Base-by-base conservation (phyloP, 2,797 vertebrate genomes). In the Sitta carolinensis region DNA sequence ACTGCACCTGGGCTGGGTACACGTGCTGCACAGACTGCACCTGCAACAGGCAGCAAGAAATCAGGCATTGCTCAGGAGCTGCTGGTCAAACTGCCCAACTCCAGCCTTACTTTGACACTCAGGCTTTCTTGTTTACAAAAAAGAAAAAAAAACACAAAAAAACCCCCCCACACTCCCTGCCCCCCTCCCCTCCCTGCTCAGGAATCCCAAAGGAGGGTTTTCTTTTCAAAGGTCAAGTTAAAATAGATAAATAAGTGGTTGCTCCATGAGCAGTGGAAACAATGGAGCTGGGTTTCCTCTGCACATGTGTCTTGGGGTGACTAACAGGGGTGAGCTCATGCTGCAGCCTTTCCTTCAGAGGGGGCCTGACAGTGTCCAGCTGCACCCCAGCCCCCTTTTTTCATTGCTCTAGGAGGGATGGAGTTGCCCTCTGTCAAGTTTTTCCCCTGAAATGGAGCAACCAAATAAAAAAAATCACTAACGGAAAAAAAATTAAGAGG, bases 1-100 rank as follows among this genome's bases (percentile, higher is more conserved):
- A 99, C 96, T 99, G 99, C 96, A 99, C 99, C 97, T 99, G 99
- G 43, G 98, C 96, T 18, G 99, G 99, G 90, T 99, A 99, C 9
- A 99, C 98, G 27, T 99, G 99, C 91, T 99, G 99, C 82, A 98
- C 98, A 1, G 98, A 97, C 91, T 99, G 99, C 36, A 99, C 98
- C 99, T 98, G 96, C 23, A 98, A 97, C 48, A 21, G 88, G 64
- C 55, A 94, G 2, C 77, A 81, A 4, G 43, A 23, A 32, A 21
- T 84, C 74, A 90, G 1, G 8, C 69, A 16, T 0, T 74, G 63
- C 50, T 43, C 13, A 52, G 34, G 7, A 69, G 8, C 3, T 26
- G n/a, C 4, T 0, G 54, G 3, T 29, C 26, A 78, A 62, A 78
- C 13, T n/a, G 29, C 57, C 19, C 30, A 48, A 13, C 79, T 36